Conservation (phyloP, 92 coral and sea anemone species). For the Heteractis magnifica region DNA sequence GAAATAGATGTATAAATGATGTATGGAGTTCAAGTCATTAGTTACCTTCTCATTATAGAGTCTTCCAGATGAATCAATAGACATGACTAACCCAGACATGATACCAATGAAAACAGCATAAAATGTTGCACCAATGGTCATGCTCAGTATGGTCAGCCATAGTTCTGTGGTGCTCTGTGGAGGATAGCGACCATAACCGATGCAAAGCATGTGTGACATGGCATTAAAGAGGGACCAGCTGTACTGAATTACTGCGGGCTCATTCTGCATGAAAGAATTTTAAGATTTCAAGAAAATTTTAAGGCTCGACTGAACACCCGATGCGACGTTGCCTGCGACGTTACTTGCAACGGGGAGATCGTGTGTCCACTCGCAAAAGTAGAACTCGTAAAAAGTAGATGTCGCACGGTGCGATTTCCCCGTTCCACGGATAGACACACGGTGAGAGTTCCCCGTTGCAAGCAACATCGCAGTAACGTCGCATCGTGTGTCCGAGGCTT, state of each 20-base stretch:
- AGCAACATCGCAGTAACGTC: too few relatives aligned
- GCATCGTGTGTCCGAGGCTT: too few relatives aligned
- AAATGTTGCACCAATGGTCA: slow-evolving; percentile 98
- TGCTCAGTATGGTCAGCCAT: slow-evolving; percentile 91
- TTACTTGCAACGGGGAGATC: too few relatives aligned
- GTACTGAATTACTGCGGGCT: slow-evolving; percentile 79
- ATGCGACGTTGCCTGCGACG: too few relatives aligned
- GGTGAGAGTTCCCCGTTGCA: too few relatives aligned
- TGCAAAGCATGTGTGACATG: slow-evolving; percentile 96
- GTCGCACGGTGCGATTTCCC: too few relatives aligned
- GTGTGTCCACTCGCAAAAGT: too few relatives aligned
- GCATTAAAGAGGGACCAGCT: slow-evolving; percentile 97
- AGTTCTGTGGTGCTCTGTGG: slow-evolving; percentile 87
- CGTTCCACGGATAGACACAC: too few relatives aligned
- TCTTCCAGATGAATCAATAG: slow-evolving; percentile 96
- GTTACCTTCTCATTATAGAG: slow-evolving; percentile 94
- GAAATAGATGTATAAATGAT: not conserved
- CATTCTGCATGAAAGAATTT: slow-evolving; percentile 44
- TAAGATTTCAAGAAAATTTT: too few relatives aligned
- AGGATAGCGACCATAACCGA: slow-evolving; percentile 96
- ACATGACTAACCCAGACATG: slow-evolving; percentile 95
- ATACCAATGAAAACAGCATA: slow-evolving; percentile 99
- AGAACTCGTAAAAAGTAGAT: too few relatives aligned
- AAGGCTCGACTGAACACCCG: too few relatives aligned
- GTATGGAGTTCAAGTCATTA: not conserved